Percentiles rank a stretch among this genome's conserved stretches.
phyloP scores from a whole-genome alignment of 1,140 invertebrate species.

The Physella acuta region DNA sequence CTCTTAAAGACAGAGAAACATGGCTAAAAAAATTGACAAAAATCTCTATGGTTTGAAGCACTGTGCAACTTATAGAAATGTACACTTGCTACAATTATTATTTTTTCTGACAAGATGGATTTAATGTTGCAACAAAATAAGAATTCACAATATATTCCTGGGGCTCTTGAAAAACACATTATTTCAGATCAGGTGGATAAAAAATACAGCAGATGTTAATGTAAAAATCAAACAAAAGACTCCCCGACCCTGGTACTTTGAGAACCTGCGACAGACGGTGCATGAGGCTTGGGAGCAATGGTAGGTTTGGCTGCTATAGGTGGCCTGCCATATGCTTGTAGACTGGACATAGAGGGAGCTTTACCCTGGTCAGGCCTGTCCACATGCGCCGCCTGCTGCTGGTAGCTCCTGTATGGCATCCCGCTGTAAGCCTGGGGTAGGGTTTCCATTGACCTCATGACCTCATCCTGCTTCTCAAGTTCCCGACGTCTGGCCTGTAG shows the following conservation, averaged over 20 bases:
- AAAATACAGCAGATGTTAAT: too few species aligned
- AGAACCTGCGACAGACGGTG: constrained; percentile 1
- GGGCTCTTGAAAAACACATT: too few species aligned
- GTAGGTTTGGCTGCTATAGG: neutral
- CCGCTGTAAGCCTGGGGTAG: neutral
- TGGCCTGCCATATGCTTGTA: neutral
- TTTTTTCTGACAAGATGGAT: too few species aligned
- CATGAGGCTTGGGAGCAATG: neutral
- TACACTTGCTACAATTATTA: too few species aligned
- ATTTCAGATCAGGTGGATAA: too few species aligned
- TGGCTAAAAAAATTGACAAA: too few species aligned
- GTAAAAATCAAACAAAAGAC: constrained; percentile 29
- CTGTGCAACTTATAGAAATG: too few species aligned
- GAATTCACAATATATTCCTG: too few species aligned
- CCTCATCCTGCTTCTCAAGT: constrained; percentile 25
- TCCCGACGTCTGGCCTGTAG: neutral
- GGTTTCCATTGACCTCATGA: neutral
- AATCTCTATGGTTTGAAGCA: too few species aligned
- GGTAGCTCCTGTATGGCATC: neutral
- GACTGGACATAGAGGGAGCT: neutral
- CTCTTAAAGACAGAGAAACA: too few species aligned
- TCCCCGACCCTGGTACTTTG: constrained; percentile 18
- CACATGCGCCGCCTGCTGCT: constrained; percentile 8
- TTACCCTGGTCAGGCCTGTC: constrained; percentile 19
- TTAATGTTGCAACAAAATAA: too few species aligned